Evolutionary conservation across 2,797 vertebrate species (phyloP), one percentile per base, ranked within the genome.

Genomic region (Tragelaphus oryx): DNA sequence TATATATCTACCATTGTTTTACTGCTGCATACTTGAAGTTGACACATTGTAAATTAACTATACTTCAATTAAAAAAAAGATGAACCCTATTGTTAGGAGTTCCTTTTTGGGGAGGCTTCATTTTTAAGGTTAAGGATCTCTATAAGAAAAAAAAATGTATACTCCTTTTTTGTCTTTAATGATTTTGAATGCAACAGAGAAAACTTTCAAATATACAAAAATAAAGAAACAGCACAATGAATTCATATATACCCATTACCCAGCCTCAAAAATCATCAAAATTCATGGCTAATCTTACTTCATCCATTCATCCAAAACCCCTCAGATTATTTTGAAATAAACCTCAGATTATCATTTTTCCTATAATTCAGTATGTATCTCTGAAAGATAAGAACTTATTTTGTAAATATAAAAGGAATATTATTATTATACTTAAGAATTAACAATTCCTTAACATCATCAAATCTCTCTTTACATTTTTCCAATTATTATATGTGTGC

Each of bases 141-240:
- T 82, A 10, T 13, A 81, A 24, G 28, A 8, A 79, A 78, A 50
- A 17, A 76, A 18, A 18, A 48, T 17, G 5, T 48, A 78, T 50
- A 78, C 8, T 68, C 48, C 18, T 83, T 93, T 86, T n/a, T 80
- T 91, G 80, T 44, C 33, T 62, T 88, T 65, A 48, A n/a, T 24
- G n/a, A n/a, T 90, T 95, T 97, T 88, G 24, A 60, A 33, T 85
- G 13, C 71, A 26, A 85, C 18, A 84, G 20, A 81, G 85, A 90
- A 93, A 91, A 94, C 10, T 71, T 87, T 86, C 55, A 93, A 93
- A 79, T 74, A 86, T 24, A 60, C 4, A 78, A 89, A 93, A 79
- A 54, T 20, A 96, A 81, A 95, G n/a, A 96, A 95, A 94, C 24
- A 46, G 18, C 33, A 71, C 48, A 28, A 93, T 65, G 8, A 87